phyloP scores from a whole-genome alignment of 2,888 invertebrate genomes.

The Acleris holmiana region DNA sequence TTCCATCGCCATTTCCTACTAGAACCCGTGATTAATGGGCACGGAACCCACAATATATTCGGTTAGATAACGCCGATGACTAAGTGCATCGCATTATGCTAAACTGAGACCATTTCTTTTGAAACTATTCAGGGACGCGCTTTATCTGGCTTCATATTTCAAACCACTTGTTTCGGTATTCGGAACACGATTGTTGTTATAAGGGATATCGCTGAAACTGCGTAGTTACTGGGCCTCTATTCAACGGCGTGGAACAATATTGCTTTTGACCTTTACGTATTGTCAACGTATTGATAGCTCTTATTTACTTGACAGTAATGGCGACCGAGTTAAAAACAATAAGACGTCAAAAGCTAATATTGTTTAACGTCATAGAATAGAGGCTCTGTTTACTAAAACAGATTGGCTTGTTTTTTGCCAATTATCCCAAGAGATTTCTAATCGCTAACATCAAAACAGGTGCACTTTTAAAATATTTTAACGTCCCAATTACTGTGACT shows the following conservation, averaged over 20 bases:
- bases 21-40: conserved; percentile 62
- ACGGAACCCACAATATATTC: conserved; percentile 63
- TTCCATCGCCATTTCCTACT: conserved; percentile 25
- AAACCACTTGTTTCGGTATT: conserved; percentile 51
- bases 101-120: conserved; percentile 69
- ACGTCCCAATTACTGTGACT: too few relatives aligned
- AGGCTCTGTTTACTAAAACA: too few relatives aligned
- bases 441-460: neutral
- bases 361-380: too few relatives aligned
- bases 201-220: conserved; percentile 40
- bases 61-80: conserved; percentile 72
- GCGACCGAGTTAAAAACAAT: too few relatives aligned
- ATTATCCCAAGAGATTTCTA: too few relatives aligned
- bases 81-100: conserved; percentile 71
- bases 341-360: too few relatives aligned
- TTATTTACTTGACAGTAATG: too few relatives aligned
- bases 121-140: conserved; percentile 65
- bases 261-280: too few relatives aligned
- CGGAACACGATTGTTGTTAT: conserved; percentile 41
- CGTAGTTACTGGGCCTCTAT: neutral
- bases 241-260: too few relatives aligned
- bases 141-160: conserved; percentile 71
- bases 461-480: neutral
- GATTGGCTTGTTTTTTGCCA: neutral
- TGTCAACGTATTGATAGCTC: too few relatives aligned